These are phyloP conservation scores for Diglossa cyanea DNA, from an alignment of 2,797 vertebrate genomes.

Conservation along the genomic window DNA sequence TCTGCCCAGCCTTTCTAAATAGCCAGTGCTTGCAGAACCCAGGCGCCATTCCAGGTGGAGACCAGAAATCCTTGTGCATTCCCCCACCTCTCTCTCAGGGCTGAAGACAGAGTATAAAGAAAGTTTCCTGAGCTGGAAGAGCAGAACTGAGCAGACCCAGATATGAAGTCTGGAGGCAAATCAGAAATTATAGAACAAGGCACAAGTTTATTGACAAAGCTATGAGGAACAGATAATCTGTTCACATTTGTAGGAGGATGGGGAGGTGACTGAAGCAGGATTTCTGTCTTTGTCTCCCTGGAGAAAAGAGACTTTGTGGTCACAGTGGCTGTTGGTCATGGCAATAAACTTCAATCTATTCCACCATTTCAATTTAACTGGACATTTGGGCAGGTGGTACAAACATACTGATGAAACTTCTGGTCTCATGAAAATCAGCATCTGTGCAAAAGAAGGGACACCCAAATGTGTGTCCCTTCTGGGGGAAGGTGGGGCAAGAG, in stretches of 20 bases:
- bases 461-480: rapidly evolving
- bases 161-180: background rate
- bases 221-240: background rate
- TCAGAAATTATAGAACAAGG: background rate
- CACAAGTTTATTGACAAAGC: background rate
- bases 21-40: background rate
- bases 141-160: background rate
- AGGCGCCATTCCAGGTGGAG: background rate
- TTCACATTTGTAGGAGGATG: background rate
- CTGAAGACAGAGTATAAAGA: rapidly evolving
- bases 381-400: background rate
- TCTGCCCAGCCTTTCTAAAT: background rate
- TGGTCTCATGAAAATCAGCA: background rate
- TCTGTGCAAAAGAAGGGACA: background rate
- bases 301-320: background rate
- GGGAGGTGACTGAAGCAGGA: background rate
- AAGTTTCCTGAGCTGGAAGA: background rate
- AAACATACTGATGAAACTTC: background rate
- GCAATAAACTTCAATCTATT: background rate
- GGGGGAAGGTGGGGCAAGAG: background rate
- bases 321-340: background rate
- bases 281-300: background rate
- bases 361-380: background rate
- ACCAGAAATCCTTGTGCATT: background rate
- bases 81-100: background rate